Evolutionary conservation across 2,797 vertebrate genomes (phyloP).

Genomic region (Cetoscarus ocellatus): DNA sequence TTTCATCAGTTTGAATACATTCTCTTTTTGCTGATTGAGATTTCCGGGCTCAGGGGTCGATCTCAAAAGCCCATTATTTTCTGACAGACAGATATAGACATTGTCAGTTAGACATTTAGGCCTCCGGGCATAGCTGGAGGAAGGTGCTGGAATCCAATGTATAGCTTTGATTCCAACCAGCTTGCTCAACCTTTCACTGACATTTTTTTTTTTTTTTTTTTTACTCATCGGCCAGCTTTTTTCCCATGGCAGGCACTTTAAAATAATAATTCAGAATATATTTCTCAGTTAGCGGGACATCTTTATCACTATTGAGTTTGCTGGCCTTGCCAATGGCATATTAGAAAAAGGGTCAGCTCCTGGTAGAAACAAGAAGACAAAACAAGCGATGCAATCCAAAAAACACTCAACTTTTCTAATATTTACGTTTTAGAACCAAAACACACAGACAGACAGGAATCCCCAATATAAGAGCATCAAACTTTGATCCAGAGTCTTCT

Average conservation of each 20-base stretch:
- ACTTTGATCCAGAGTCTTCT: constrained; percentile 10
- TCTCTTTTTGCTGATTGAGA: constrained; percentile 59
- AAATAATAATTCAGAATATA: constrained; percentile 62
- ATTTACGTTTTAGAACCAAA: constrained; percentile 6
- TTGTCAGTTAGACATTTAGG: constrained; percentile 75
- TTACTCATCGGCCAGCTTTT: constrained; percentile 49
- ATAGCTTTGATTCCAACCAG: constrained; percentile 71
- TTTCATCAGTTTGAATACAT: constrained; percentile 69
- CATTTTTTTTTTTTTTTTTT: constrained; percentile 19
- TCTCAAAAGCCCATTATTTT: constrained; percentile 78
- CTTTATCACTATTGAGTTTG: constrained; percentile 62
- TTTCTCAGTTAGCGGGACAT: constrained; percentile 54
- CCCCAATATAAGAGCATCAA: constrained; percentile 20
- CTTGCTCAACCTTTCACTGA: constrained; percentile 43
- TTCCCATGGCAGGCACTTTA: constrained; percentile 50
- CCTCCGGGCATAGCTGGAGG: constrained; percentile 76
- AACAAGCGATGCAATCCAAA: constrained; percentile 12
- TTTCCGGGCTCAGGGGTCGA: constrained; percentile 65
- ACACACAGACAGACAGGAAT: background rate
- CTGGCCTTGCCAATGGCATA: constrained; percentile 56
- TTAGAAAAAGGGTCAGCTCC: constrained; percentile 59
- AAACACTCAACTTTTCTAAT: background rate
- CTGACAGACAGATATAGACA: constrained; percentile 76
- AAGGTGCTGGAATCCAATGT: constrained; percentile 59
- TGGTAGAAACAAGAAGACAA: constrained; percentile 57